Percentiles rank a stretch among this genome's conserved stretches.
These are phyloP conservation scores for Atta texana DNA, from an alignment of 1,140 invertebrate genomes.

Conservation along the genomic window DNA sequence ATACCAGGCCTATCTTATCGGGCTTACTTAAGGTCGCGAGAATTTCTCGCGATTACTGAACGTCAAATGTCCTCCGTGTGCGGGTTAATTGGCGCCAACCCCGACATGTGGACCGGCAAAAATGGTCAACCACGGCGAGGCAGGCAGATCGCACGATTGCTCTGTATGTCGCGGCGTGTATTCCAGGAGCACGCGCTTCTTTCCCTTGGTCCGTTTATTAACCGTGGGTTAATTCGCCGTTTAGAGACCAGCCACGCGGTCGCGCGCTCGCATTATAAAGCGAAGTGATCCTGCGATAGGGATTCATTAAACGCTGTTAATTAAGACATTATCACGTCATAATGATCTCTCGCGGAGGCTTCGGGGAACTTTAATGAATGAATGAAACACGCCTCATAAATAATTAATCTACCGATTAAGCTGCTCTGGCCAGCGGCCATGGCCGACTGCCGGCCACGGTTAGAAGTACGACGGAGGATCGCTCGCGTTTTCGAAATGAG, in stretches of 20 bases:
- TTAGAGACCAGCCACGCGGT: constrained; percentile 73
- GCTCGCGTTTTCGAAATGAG: constrained; percentile 69
- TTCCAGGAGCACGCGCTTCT: constrained; percentile 77
- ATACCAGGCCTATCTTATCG: constrained; percentile 53
- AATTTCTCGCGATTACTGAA: constrained; percentile 56
- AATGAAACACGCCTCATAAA: constrained; percentile 87
- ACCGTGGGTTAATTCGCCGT: constrained; percentile 83
- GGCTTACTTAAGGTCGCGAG: constrained; percentile 39
- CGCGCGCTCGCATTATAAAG: constrained; percentile 79
- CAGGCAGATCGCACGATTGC: constrained; percentile 68
- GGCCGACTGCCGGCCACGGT: constrained; percentile 69
- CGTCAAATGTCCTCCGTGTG: constrained; percentile 45
- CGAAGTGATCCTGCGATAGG: constrained; percentile 83
- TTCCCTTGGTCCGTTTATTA: constrained; percentile 81
- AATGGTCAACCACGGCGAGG: constrained; percentile 12
- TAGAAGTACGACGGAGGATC: constrained; percentile 47
- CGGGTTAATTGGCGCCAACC: constrained; percentile 57
- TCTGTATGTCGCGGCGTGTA: constrained; percentile 35
- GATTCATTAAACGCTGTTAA: constrained; percentile 86
- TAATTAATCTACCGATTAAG: constrained; percentile 86
- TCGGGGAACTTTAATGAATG: constrained; percentile 85
- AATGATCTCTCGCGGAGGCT: constrained; percentile 83
- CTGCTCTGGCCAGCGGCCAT: constrained; percentile 81
- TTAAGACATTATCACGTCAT: constrained; percentile 87
- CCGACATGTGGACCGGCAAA: not conserved